Percentiles rank a stretch among this genome's conserved stretches.
Conservation (phyloP, 2,888 invertebrate genomes). For the Cheilosia grossa region DNA sequence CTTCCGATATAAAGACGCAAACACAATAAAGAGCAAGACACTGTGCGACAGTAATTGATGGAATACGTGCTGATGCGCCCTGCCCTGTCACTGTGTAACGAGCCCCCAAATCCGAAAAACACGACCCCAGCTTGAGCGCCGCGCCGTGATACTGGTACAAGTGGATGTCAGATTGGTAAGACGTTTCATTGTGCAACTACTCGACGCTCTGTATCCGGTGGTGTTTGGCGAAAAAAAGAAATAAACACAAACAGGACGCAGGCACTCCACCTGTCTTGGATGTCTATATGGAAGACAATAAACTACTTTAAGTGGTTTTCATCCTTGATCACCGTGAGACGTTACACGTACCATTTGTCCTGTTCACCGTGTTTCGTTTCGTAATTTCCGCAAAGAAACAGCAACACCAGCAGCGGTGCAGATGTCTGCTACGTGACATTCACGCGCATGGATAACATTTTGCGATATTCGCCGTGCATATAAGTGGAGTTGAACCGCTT, state of each 20-base stretch:
- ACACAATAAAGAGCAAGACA: conserved; percentile 45
- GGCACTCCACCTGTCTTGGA: conserved; percentile 69
- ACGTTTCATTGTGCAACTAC: conserved; percentile 39
- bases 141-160: conserved; percentile 9
- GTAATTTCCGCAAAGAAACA: conserved; percentile 57
- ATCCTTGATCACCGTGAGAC: conserved; percentile 68
- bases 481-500: conserved; percentile 31
- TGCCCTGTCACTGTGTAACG: conserved; percentile 17
- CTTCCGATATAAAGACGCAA: conserved; percentile 30
- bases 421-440: conserved; percentile 58
- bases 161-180: conserved; percentile 36
- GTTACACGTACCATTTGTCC: conserved; percentile 24
- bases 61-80: conserved; percentile 62
- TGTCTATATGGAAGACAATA: conserved; percentile 71
- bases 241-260: conserved; percentile 42
- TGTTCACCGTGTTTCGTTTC: conserved; percentile 19
- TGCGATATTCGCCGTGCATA: conserved; percentile 25
- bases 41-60: conserved; percentile 71
- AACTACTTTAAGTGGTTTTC: conserved; percentile 74
- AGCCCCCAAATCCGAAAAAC: conserved; percentile 56
- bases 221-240: neutral
- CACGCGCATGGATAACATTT: conserved; percentile 31
- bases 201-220: conserved; percentile 40
- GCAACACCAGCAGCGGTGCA: conserved; percentile 15
- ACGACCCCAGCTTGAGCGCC: conserved; percentile 34